A percentile compares a stretch with the other conserved stretches of the same genome.
Conservation (phyloP, 2,797 vertebrate species). For the Austrolebias charrua region DNA sequence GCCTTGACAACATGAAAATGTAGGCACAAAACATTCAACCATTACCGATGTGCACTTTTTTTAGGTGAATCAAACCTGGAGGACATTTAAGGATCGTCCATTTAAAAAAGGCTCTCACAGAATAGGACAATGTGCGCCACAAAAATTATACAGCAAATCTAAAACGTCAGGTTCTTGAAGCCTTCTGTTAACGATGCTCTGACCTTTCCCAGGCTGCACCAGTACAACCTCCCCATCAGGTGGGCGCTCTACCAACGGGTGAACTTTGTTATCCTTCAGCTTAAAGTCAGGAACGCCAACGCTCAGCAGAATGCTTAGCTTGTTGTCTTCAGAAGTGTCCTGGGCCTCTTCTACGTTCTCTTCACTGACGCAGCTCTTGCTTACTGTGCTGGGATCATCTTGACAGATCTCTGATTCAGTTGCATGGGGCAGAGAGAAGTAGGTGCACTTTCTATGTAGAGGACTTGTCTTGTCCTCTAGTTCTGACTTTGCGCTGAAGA, state of each 20-base stretch:
- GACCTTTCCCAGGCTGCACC: slow-evolving; percentile 76
- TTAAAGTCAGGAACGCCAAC: slow-evolving; percentile 75
- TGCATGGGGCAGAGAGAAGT: slow-evolving; percentile 88
- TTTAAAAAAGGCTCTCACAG: slow-evolving; percentile 64
- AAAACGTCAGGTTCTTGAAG: slow-evolving; percentile 87
- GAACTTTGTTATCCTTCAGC: slow-evolving; percentile 87
- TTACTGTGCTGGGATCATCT: slow-evolving; percentile 73
- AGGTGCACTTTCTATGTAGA: slow-evolving; percentile 80
- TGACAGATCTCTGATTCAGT: slow-evolving; percentile 86
- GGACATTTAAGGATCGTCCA: slow-evolving; percentile 10
- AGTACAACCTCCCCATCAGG: slow-evolving; percentile 66
- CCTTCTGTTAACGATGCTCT: slow-evolving; percentile 55
- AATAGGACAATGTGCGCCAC: slow-evolving; percentile 95
- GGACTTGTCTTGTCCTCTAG: slow-evolving; percentile 78
- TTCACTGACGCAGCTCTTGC: slow-evolving; percentile 44
- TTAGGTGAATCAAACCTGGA: slow-evolving; percentile 2
- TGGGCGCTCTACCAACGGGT: slow-evolving; percentile 79
- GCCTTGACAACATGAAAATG: slow-evolving; percentile 64
- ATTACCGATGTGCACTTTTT: slow-evolving; percentile 20
- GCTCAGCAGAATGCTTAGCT: slow-evolving; percentile 55
- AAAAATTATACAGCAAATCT: slow-evolving; percentile 90
- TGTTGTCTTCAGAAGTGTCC: slow-evolving; percentile 62
- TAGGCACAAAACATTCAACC: slow-evolving; percentile 69
- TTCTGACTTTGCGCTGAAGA: slow-evolving; percentile 72
- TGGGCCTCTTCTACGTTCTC: slow-evolving; percentile 50